Conservation (phyloP, 2,797 vertebrate species). For the Esox lucius region DNA sequence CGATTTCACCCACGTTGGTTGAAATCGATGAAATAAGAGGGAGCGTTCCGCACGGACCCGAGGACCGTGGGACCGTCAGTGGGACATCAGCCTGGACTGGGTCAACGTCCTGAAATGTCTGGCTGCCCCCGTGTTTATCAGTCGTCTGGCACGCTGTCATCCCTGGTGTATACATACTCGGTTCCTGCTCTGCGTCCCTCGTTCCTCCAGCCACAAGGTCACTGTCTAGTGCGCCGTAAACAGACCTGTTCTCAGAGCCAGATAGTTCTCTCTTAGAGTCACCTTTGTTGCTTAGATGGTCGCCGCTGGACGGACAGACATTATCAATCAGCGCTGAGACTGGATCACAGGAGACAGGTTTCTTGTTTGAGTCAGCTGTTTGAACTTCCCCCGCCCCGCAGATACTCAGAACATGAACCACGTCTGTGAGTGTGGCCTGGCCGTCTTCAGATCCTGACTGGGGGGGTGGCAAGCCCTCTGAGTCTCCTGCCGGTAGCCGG, state of each 20-base stretch:
- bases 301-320: constrained; percentile 27
- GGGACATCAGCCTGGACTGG: constrained; percentile 28
- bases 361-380: constrained; percentile 44
- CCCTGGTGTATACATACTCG: constrained; percentile 50
- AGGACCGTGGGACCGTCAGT: constrained; percentile 19
- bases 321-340: constrained; percentile 50
- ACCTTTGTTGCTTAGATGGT: constrained; percentile 33
- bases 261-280: constrained; percentile 44
- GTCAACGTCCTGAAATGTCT: constrained; percentile 45
- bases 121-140: constrained; percentile 36
- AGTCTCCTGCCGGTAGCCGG: constrained; percentile 16
- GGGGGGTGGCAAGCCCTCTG: constrained; percentile 24
- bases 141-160: constrained; percentile 43
- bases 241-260: constrained; percentile 42
- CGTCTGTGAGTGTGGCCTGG: background rate
- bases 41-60: constrained; percentile 15
- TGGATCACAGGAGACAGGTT: constrained; percentile 23
- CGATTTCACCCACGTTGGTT: constrained; percentile 30
- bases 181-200: constrained; percentile 37
- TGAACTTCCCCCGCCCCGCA: constrained; percentile 48
- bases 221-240: constrained; percentile 35
- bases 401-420: background rate
- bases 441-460: constrained; percentile 25
- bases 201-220: constrained; percentile 13
- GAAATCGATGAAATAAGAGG: no score